Evolutionary conservation across 2,888 invertebrate species (phyloP), one percentile per base, ranked within the genome.

Genomic region (Pseudococcus longispinus): DNA sequence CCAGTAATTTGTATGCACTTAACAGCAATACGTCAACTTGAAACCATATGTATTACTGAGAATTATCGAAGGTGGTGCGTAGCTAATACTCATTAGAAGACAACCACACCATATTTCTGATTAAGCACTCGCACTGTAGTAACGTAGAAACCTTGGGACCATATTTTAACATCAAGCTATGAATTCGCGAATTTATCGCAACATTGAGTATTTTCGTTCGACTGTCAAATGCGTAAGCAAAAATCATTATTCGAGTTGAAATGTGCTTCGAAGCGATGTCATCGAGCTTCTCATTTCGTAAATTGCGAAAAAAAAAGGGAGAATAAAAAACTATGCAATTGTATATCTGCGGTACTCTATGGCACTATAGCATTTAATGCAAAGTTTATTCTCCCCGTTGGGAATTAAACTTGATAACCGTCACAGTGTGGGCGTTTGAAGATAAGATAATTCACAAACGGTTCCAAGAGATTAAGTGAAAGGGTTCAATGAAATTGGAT

Each of bases 401-500:
- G 77, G 77, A 80, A 80, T 77, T 37, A 80, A 20, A 80, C 42
- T 42, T 80, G 77, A 80, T 80, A 80, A 80, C 77, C 77, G 77
- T 42, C 77, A 80, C 42, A 42, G 77, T 80, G 77, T 80, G 77
- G 77, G 77, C 77, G 77, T 80, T 80, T 9, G 29, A 80, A 80
- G 77, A 80, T 80, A 37, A 80, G 77, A 80, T 80, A 80, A 80
- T 80, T 80, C 77, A 80, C 77, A 42, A 80, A 80, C 77, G 37
- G 77, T 42, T 80, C 77, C 77, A 80, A 80, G 9, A 80, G 77
- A 80, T 80, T 80, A 80, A 80, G 77, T 80, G 77, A 80, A 80
- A 80, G 77, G 77, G 77, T 80, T 80, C 77, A 80, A 80, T 42
- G 77, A 80, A 80, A 80, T 80, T 80, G 77, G 77, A 80, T 80